Base-by-base conservation (phyloP, 30 jellyfish, hydroid and myxozoan species). In the Rhopilema esculentum region DNA sequence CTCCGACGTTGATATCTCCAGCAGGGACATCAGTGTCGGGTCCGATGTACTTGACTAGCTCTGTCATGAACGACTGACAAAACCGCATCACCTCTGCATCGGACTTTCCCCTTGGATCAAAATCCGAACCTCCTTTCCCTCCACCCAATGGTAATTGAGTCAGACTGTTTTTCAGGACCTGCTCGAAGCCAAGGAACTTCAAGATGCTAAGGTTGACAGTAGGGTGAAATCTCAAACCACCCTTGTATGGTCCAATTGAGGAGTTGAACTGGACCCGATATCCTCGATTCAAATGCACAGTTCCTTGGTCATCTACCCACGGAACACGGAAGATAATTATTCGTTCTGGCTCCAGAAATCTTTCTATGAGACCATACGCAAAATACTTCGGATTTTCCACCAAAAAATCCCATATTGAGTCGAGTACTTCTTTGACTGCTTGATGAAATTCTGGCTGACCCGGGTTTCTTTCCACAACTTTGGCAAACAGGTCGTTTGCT, bases 141-240 rank as follows among this genome's bases (percentile, higher is more conserved):
- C 98, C 98, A 48, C 98, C 98, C 98, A 92, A 87, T 16, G 98
- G 92, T 70, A 92, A 72, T 31, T 96, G 83, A 49, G 98, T 92
- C 51, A 92, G 88, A 52, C 97, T 77, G 90, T 92, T 92, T 73
- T 92, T 92, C 78, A 92, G 52, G 27, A 72, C 86, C 57, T 92
- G 98, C 91, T 92, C 98, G 72, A 92, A 92, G 40, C 89, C 98
- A 67, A 92, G 97, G 80, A 92, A 92, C 85, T 92, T 92, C 73
- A 92, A 57, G 9, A 92, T 77, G 85, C 98, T 92, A 9, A 92
- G 82, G 61, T 80, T 92, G 72, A 92, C 98, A 16, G 98, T 72
- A 27, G 98, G 98, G 25, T 92, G 98, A 70, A 92, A 92, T 40
- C 98, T 74, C 29, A 92, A 84, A 49, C 98, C 98, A 67, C 98